A percentile compares a stretch with the other conserved stretches of the same genome.
phyloP scores from a whole-genome alignment of 2,113 vertebrate species.

The Eira barbara region DNA sequence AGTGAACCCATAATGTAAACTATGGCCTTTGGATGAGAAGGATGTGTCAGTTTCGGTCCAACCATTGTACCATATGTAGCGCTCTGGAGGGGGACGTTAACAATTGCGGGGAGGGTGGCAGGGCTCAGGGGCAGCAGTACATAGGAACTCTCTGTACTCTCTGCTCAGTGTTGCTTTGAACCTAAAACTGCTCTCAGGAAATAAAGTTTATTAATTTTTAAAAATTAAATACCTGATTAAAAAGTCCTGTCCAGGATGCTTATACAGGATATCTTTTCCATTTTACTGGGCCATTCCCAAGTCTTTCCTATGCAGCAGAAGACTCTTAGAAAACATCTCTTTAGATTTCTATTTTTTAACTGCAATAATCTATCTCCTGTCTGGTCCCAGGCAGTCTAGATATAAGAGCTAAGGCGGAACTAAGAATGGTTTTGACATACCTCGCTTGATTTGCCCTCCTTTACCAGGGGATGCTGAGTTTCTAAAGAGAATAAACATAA shows the following conservation, averaged over 20 bases:
- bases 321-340: background rate
- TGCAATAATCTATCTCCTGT: background rate
- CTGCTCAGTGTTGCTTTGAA: background rate
- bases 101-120: background rate
- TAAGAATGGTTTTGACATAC: background rate
- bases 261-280: background rate
- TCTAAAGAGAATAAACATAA: slow-evolving; percentile 21
- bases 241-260: background rate
- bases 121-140: accelerated
- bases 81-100: background rate
- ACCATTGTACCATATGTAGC: background rate
- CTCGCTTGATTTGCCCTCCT: background rate
- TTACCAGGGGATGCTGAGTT: background rate
- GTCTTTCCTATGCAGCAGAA: background rate
- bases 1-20: background rate
- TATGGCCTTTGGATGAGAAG: background rate
- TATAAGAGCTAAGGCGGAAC: background rate
- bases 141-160: background rate
- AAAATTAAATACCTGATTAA: background rate
- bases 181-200: background rate
- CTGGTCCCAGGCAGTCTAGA: background rate
- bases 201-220: background rate
- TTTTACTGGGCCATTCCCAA: background rate
- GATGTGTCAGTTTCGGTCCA: background rate
- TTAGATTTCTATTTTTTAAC: background rate